Evolutionary conservation across 2,797 vertebrate species (phyloP).

Genomic region (Acanthornis magna): DNA sequence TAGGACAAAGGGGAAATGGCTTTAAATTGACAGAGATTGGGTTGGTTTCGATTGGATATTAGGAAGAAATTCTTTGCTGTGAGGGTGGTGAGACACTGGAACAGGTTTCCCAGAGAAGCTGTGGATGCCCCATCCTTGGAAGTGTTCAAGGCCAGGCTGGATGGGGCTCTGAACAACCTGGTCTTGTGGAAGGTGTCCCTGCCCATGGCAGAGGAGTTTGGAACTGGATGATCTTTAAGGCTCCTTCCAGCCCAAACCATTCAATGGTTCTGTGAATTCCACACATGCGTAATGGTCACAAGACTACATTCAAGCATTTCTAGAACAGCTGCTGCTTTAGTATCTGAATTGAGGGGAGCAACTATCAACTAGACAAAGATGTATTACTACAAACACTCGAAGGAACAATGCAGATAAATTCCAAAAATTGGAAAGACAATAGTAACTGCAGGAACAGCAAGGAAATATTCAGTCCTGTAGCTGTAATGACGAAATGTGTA

Average conservation of each 20-base stretch:
- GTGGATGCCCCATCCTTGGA: neutral
- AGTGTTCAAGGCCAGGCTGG: neutral
- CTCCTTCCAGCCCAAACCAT: neutral
- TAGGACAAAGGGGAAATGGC: neutral
- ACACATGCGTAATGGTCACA: rapidly evolving
- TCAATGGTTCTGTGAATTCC: neutral
- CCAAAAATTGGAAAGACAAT: neutral
- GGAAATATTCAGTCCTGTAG: neutral
- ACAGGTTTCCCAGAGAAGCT: neutral
- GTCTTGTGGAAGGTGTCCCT: neutral
- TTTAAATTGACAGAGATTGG: neutral
- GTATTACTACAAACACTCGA: neutral
- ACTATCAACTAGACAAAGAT: neutral
- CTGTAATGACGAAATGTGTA: neutral
- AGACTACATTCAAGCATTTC: neutral
- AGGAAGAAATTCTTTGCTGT: neutral
- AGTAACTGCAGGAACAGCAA: neutral
- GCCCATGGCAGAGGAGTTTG: neutral
- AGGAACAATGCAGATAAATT: neutral
- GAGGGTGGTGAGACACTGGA: neutral
- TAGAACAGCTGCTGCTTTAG: neutral
- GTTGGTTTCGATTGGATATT: neutral
- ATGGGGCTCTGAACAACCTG: neutral
- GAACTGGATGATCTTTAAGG: neutral
- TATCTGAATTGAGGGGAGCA: neutral